phyloP scores from a whole-genome alignment of 2,797 vertebrate species.

The Argya squamiceps region DNA sequence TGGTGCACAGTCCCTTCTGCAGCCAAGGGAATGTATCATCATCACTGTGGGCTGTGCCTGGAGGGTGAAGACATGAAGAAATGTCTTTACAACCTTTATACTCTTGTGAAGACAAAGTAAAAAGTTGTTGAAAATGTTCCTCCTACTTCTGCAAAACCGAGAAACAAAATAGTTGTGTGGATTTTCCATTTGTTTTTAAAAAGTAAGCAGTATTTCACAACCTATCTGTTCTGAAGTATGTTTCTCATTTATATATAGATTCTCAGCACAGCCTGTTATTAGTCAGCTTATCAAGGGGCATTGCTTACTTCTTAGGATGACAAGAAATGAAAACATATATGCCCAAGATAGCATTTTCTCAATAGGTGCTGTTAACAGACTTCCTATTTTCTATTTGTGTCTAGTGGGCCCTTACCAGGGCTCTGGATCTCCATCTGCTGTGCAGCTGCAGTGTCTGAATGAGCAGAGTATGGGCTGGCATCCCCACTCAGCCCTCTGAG shows the following conservation, averaged over 20 bases:
- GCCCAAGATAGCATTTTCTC: not conserved
- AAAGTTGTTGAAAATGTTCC: not conserved
- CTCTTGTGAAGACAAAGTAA: not conserved
- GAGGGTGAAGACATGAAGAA: not conserved
- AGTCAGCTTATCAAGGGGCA: not conserved
- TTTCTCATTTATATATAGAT: not conserved
- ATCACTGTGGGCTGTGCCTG: not conserved
- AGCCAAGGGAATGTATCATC: fast-evolving
- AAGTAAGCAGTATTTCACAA: not conserved
- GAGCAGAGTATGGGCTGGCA: not conserved
- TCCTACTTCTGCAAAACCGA: not conserved
- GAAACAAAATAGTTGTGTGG: not conserved
- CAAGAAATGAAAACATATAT: not conserved
- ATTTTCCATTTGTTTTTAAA: not conserved
- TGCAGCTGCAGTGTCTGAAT: not conserved
- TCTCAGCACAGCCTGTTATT: not conserved
- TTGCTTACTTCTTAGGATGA: not conserved
- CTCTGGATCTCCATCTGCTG: not conserved
- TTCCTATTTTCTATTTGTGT: not conserved
- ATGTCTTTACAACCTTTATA: not conserved
- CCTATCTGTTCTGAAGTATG: not conserved
- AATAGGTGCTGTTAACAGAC: not conserved
- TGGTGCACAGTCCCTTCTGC: fast-evolving
- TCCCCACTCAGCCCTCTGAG: not conserved
- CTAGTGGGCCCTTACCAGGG: not conserved